Base-by-base conservation (phyloP, 2,113 vertebrate species). In the Peromyscus leucopus region DNA sequence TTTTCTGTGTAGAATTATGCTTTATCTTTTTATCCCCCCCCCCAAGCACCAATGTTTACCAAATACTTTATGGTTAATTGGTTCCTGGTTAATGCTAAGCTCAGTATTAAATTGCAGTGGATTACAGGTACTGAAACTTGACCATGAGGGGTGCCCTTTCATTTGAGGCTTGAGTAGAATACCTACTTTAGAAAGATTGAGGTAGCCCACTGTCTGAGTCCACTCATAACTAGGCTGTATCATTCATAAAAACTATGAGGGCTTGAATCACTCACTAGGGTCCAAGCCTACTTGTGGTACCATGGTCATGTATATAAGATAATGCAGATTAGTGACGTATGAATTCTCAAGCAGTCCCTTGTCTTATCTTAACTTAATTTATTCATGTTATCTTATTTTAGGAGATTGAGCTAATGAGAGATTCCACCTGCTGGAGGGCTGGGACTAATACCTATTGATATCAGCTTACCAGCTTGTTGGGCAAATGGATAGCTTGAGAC, bases 21-120 rank as follows among this genome's bases (percentile, higher is more conserved):
- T 80, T 95, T 90, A 59, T 42, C 42, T 89, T 86, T 92, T 28
- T 74, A 51, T 90, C 67, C 1, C 93, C 94, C 63, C 3, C 13
- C 13, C 42, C 42, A 90, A 92, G 33, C 63, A 80, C 31, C 51
- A 55, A 10, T 89, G 42, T 61, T 90, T 87, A 48, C 46, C 92
- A 67, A 83, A 33, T 86, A 83, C 26, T 76, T 72, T 89, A 4
- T 91, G 80, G 69, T 76, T 80, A 79, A 42, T 82, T 94, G 46
- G 1, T 79, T 93, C 16, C 80, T 82, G 69, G 33, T 93, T 82
- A 82, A 93, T 72, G 5, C 48, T 88, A 48, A 84, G 13, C 21
- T 92, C 22, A 76, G 9, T 89, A 57, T 11, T 89, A 78, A 79
- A 85, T 86, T 31, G 48, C 69, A 78, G 55, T 91, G 61, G 22